Evolutionary conservation across 2,797 vertebrate genomes (phyloP).

Genomic region (Pipistrellus pygmaeus): DNA sequence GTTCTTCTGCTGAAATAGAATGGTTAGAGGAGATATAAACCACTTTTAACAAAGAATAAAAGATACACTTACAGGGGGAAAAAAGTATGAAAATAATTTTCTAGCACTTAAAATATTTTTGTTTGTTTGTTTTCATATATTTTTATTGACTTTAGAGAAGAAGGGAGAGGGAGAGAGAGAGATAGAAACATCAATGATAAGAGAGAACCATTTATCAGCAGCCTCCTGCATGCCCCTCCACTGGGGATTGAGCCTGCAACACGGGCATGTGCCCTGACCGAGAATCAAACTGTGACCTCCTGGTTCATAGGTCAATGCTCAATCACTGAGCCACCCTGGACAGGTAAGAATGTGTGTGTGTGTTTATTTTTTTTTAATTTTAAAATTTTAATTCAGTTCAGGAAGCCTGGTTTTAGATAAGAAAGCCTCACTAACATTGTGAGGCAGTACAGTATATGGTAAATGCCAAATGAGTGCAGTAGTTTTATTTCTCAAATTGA

Average conservation of each 20-base stretch:
- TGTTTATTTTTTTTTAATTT: background rate
- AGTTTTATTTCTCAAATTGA: background rate
- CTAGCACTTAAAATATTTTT: background rate
- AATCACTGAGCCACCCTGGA: no score
- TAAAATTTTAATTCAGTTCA: background rate
- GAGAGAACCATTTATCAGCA: no score
- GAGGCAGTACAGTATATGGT: background rate
- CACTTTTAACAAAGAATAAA: background rate
- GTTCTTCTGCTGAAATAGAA: slow-evolving; percentile 22
- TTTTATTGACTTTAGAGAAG: no score
- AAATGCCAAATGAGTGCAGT: background rate
- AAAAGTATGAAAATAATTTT: background rate
- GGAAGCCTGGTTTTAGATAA: background rate
- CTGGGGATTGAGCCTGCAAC: no score
- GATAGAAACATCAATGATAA: no score
- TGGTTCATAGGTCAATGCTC: no score
- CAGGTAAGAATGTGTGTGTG: background rate
- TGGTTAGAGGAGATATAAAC: background rate
- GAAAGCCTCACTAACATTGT: background rate
- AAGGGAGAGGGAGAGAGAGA: no score
- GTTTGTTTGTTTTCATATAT: no score
- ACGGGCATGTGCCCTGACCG: no score
- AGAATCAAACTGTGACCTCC: no score
- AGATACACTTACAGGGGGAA: background rate
- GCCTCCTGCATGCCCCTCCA: no score